Conservation (phyloP, 2,113 vertebrate species). For the Odocoileus virginianus region DNA sequence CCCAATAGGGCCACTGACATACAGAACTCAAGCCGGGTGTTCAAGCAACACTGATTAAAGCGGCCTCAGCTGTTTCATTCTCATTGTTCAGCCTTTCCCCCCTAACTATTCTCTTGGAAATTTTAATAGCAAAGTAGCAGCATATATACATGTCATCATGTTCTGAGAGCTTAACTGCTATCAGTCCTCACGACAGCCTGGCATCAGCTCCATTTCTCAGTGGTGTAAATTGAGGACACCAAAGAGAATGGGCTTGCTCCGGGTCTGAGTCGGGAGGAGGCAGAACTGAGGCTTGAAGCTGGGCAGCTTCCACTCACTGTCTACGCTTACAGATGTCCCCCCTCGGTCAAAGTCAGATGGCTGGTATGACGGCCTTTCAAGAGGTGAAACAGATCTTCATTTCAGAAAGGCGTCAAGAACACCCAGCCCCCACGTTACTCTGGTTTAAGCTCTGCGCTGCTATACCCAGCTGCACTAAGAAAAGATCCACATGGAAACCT, state of each 20-base stretch:
- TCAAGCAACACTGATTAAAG: fast-evolving
- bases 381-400: neutral
- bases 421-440: fast-evolving
- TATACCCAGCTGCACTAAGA: neutral
- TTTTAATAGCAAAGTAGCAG: neutral
- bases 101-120: neutral
- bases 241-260: fast-evolving
- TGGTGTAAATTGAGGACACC: neutral
- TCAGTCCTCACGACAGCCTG: fast-evolving
- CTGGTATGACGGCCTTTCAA: neutral
- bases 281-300: fast-evolving
- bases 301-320: too few species aligned
- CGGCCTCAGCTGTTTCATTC: fast-evolving
- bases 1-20: fast-evolving
- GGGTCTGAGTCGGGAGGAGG: neutral
- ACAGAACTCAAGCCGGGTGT: neutral
- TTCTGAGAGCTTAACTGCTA: neutral
- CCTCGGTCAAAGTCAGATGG: neutral
- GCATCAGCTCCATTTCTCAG: fast-evolving
- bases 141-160: fast-evolving
- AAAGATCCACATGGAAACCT: neutral
- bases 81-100: neutral
- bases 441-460: fast-evolving
- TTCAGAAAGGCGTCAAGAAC: neutral
- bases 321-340: fast-evolving